phyloP scores from a whole-genome alignment of 1,140 invertebrate genomes.

The Parapsyche elsis region DNA sequence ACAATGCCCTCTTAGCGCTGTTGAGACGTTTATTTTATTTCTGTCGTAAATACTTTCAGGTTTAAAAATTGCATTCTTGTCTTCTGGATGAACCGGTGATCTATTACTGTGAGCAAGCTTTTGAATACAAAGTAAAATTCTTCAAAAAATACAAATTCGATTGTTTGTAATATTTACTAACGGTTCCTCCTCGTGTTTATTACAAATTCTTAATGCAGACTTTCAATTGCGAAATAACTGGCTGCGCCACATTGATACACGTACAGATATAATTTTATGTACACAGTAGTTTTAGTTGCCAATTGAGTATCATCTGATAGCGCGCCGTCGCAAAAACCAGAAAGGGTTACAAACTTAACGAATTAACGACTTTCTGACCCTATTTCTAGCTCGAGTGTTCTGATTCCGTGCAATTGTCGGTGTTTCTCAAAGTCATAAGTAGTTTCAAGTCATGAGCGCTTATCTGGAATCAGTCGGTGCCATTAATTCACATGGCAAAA shows the following conservation, averaged over 20 bases:
- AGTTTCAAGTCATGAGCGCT: background rate
- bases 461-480: background rate
- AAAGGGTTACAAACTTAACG: background rate
- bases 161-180: too few relatives aligned
- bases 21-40: background rate
- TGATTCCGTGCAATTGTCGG: constrained; percentile 14
- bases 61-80: constrained; percentile 5
- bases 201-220: too few relatives aligned
- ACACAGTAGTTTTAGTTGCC: too few relatives aligned
- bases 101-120: too few relatives aligned
- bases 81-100: background rate
- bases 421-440: background rate
- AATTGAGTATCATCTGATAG: background rate
- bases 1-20: background rate
- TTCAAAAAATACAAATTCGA: too few relatives aligned
- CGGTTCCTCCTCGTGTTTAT: too few relatives aligned
- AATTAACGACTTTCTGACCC: constrained; percentile 16
- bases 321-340: background rate
- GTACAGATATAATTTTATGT: too few relatives aligned
- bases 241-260: too few relatives aligned
- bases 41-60: background rate
- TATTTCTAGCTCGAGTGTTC: background rate
- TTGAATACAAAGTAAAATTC: too few relatives aligned
- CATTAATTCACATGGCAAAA: constrained; percentile 20
- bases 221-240: too few relatives aligned